These are phyloP conservation scores for Tyria jacobaeae DNA, from an alignment of 2,888 invertebrate genomes.

Conservation along the genomic window DNA sequence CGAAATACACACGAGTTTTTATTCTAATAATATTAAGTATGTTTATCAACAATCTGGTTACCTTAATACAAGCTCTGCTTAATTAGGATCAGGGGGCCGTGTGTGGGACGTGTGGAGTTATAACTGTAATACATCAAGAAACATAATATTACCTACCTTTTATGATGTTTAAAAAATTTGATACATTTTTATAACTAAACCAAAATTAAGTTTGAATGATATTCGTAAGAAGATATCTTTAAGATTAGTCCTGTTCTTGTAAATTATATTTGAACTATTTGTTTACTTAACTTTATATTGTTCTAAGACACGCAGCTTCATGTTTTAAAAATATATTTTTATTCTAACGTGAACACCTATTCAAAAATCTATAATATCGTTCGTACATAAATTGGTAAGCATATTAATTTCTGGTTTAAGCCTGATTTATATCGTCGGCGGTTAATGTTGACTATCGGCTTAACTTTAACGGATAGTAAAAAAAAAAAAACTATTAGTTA, in stretches of 20 bases:
- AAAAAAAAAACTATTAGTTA: slow-evolving; percentile 44
- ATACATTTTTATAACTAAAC: no score
- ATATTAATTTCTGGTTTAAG: slow-evolving; percentile 43
- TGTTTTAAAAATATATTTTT: not conserved
- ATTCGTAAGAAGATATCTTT: no score
- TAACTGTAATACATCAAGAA: no score
- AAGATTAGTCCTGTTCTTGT: not conserved
- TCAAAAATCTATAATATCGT: slow-evolving; percentile 33
- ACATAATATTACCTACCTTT: no score
- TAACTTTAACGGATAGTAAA: slow-evolving; percentile 42
- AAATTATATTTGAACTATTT: no score
- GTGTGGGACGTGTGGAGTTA: no score
- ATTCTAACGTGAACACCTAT: slow-evolving; percentile 3
- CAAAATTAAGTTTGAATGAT: no score
- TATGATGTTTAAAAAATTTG: no score
- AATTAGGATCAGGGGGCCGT: no score
- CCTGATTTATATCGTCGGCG: slow-evolving; percentile 44
- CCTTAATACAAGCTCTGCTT: no score
- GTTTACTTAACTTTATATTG: no score
- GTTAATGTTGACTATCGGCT: slow-evolving; percentile 49
- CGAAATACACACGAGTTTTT: not conserved
- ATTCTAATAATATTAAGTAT: not conserved
- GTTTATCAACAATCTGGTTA: no score
- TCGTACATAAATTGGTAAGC: slow-evolving; percentile 26
- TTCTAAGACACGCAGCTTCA: not conserved